A percentile compares a stretch with the other conserved stretches of the same genome.
Conservation (phyloP, 2,888 invertebrate genomes). For the Mayetiola destructor region DNA sequence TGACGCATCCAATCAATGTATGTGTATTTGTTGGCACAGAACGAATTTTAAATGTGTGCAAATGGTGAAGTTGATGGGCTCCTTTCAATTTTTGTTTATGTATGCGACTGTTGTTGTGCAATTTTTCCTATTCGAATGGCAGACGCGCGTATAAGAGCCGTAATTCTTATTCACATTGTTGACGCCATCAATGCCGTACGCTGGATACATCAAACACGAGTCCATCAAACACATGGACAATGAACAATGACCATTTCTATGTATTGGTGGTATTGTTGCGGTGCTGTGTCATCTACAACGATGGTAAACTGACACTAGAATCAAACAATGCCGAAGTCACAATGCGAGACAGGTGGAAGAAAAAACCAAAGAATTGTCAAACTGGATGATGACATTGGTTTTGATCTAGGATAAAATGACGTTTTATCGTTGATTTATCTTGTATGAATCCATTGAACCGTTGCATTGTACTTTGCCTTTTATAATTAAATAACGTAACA, state of each 20-base stretch:
- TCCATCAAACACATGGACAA: background rate
- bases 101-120: background rate
- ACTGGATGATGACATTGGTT: background rate
- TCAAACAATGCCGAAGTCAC: background rate
- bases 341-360: background rate
- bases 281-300: background rate
- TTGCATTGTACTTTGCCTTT: too few species aligned
- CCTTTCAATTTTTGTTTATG: background rate
- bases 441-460: too few species aligned
- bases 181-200: conserved; percentile 3
- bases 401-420: background rate
- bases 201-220: too few species aligned
- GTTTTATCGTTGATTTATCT: background rate
- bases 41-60: background rate
- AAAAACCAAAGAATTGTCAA: too few species aligned
- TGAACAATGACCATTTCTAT: background rate
- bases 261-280: background rate
- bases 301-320: background rate
- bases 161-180: conserved; percentile 9
- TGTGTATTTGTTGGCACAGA: background rate
- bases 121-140: background rate
- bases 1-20: too few species aligned
- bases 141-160: conserved; percentile 1
- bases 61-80: background rate
- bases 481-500: too few species aligned